Evolutionary conservation across 2,888 invertebrate species (phyloP).

Genomic region (Agonopterix arenella): DNA sequence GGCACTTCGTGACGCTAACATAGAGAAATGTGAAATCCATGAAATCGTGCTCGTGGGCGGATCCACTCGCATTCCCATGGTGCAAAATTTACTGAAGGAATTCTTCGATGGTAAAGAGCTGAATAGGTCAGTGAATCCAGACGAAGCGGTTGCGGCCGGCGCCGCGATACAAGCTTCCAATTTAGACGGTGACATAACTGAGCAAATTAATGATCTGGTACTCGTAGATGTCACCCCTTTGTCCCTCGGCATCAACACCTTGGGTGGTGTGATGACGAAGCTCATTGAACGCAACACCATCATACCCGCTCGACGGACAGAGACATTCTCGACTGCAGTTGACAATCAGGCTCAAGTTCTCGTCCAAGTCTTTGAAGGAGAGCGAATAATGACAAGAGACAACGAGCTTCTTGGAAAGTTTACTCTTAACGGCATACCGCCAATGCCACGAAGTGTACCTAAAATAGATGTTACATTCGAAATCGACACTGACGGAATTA

Average conservation of each 20-base stretch:
- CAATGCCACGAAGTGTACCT: conserved; percentile 73
- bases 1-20: conserved; percentile 30
- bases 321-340: conserved; percentile 83
- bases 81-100: conserved; percentile 34
- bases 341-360: conserved; percentile 85
- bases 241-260: conserved; percentile 83
- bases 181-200: conserved; percentile 31
- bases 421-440: conserved; percentile 77
- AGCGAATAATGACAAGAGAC: conserved; percentile 84
- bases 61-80: conserved; percentile 53
- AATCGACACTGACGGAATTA: conserved; percentile 82
- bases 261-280: conserved; percentile 84
- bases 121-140: conserved; percentile 28
- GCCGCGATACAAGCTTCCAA: conserved; percentile 57
- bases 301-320: conserved; percentile 79
- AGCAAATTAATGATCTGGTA: conserved; percentile 30
- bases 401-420: conserved; percentile 78
- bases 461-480: conserved; percentile 81
- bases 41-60: conserved; percentile 53
- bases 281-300: conserved; percentile 80
- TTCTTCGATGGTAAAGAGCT: conserved; percentile 6
- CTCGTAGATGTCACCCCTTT: conserved; percentile 52
- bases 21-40: conserved; percentile 36
- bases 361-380: conserved; percentile 83
- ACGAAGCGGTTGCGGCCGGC: conserved; percentile 55